Percentiles rank a stretch among this genome's conserved stretches.
Conservation (phyloP, 2,797 vertebrate species). For the Trichosurus vulpecula region DNA sequence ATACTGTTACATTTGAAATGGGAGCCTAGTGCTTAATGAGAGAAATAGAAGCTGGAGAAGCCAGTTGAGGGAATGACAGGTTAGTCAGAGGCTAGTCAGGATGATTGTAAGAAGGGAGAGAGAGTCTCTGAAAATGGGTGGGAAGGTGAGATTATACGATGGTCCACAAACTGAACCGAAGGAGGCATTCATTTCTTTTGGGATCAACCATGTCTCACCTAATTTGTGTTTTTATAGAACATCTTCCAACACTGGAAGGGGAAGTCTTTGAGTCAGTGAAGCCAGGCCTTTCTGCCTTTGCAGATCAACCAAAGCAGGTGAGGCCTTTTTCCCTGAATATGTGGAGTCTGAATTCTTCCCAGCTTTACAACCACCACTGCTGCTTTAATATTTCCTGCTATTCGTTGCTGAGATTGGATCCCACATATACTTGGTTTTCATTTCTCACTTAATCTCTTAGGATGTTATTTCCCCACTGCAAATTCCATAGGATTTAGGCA, state of each 20-base stretch:
- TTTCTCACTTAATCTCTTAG: slow-evolving; percentile 23
- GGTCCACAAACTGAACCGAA: neutral
- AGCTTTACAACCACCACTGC: neutral
- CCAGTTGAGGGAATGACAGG: neutral
- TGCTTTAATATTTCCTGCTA: slow-evolving; percentile 44
- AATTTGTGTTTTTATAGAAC: slow-evolving; percentile 83
- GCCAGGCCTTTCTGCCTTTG: slow-evolving; percentile 96
- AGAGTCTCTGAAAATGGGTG: neutral
- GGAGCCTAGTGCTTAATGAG: neutral
- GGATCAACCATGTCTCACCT: slow-evolving; percentile 52
- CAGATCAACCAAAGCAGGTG: slow-evolving; percentile 94
- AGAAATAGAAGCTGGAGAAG: slow-evolving; percentile 14
- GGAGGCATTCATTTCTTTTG: neutral
- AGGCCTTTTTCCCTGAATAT: slow-evolving; percentile 66
- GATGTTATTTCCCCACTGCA: neutral
- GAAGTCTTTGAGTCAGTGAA: slow-evolving; percentile 98
- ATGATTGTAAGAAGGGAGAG: neutral
- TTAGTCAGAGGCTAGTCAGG: neutral
- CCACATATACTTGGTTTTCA: slow-evolving; percentile 35
- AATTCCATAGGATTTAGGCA: neutral
- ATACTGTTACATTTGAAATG: neutral
- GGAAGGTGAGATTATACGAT: neutral
- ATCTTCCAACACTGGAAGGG: slow-evolving; percentile 93
- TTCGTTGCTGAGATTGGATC: slow-evolving; percentile 18
- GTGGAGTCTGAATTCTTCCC: slow-evolving; percentile 32